A percentile compares a stretch with the other conserved stretches of the same genome.
These are phyloP conservation scores for Phalangium opilio DNA, from an alignment of 2,888 invertebrate genomes.

Conservation along the genomic window DNA sequence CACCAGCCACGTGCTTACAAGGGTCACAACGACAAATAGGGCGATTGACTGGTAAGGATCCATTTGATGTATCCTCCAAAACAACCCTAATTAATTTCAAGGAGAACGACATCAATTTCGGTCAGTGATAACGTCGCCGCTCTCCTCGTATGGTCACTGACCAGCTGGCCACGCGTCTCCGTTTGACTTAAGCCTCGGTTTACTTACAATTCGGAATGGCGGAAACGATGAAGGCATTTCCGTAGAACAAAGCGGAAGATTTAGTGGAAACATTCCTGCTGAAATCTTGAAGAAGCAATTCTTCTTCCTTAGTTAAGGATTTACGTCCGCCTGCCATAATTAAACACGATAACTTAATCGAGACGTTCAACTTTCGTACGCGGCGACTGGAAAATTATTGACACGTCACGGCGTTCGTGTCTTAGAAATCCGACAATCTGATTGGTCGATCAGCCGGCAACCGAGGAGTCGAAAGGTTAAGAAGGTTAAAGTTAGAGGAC, in stretches of 20 bases:
- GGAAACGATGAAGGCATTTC: slow-evolving; percentile 96
- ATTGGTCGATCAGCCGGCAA: too few species aligned
- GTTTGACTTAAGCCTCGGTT: not conserved
- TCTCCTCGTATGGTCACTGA: too few species aligned
- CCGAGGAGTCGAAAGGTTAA: too few species aligned
- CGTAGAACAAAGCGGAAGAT: slow-evolving; percentile 92
- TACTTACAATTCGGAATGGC: slow-evolving; percentile 92
- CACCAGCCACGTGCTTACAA: slow-evolving; percentile 77
- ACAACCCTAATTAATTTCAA: slow-evolving; percentile 60
- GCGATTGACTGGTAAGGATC: slow-evolving; percentile 73
- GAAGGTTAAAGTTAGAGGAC: too few species aligned
- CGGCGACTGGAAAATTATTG: too few species aligned
- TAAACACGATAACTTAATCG: too few species aligned
- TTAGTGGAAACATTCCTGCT: slow-evolving; percentile 77
- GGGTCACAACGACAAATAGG: slow-evolving; percentile 69
- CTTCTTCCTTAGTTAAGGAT: slow-evolving; percentile 87
- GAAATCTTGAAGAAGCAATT: slow-evolving; percentile 33
- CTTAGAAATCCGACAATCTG: too few species aligned
- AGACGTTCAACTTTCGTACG: too few species aligned
- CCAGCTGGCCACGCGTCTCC: not conserved
- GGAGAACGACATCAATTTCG: too few species aligned
- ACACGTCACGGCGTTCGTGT: too few species aligned
- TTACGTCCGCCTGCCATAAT: slow-evolving; percentile 21
- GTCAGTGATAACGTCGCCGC: not conserved
- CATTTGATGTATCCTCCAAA: slow-evolving; percentile 95